Percentiles rank a stretch among this genome's conserved stretches.
These are phyloP conservation scores for Limenitis camilla DNA, from an alignment of 2,888 invertebrate species.

Conservation along the genomic window DNA sequence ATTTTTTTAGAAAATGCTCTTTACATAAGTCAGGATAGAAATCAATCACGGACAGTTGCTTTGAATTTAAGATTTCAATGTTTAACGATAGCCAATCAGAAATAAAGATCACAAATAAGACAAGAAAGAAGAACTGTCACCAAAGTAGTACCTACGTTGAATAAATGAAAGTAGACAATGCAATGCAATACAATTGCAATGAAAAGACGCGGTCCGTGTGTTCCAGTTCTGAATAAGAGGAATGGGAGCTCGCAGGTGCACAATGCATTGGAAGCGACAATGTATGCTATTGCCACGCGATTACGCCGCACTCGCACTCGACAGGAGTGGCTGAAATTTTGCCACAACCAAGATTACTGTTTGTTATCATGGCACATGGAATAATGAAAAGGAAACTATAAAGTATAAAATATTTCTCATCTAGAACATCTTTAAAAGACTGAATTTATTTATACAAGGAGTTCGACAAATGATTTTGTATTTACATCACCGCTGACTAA, in stretches of 20 bases:
- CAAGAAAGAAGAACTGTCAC: constrained; percentile 50
- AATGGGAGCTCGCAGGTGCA: constrained; percentile 57
- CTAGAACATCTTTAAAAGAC: background rate
- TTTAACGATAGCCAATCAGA: no score
- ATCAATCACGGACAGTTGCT: no score
- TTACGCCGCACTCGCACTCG: constrained; percentile 36
- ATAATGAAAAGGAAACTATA: background rate
- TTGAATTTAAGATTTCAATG: no score
- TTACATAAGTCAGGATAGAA: no score
- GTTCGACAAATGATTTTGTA: no score
- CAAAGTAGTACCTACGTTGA: constrained; percentile 37
- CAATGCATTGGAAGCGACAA: constrained; percentile 36
- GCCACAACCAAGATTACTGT: constrained; percentile 8
- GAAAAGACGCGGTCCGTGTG: constrained; percentile 64
- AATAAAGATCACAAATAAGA: constrained; percentile 35
- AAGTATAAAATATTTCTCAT: background rate
- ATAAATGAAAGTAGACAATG: constrained; percentile 66
- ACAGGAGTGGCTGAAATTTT: constrained; percentile 27
- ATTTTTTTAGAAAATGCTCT: no score
- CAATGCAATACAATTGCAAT: constrained; percentile 63
- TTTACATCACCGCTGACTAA: no score
- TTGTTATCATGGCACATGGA: constrained; percentile 1
- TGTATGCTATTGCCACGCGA: constrained; percentile 32
- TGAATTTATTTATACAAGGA: no score
- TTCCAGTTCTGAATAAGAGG: constrained; percentile 64